Evolutionary conservation across 1,140 invertebrate species (phyloP), one percentile per base, ranked within the genome.

Genomic region (Hormaphis cornu): DNA sequence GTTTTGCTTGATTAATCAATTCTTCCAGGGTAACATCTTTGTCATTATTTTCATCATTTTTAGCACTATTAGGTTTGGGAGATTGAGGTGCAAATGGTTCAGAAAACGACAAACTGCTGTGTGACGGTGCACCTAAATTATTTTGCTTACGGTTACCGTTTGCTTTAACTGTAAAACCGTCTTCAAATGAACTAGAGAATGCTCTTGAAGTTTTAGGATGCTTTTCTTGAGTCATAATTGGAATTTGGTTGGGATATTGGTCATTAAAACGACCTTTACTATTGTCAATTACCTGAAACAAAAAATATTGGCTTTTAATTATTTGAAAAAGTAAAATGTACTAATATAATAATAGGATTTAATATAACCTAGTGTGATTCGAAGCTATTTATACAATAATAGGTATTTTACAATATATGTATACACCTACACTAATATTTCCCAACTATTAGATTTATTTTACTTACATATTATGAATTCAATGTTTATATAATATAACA

Each of bases 1-100:
- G 77, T 72, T 81, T 76, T 16, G 82, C 81, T 73, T 81, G 80
- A n/a, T 75, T 76, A 37, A 82, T 78, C 18, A 81, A 50, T 16
- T 42, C 50, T 18, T 66, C 61, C 20, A 66, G 48, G 24, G 30
- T 35, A 14, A 48, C 33, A 33, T 66, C 61, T 22, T 42, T 66
- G 3, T 28, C 61, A 50, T 50, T 37, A 9, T 20, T 16, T 20
- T 66, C 61, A 48, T 10, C 33, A 33, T 63, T 63, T 50, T 50
- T 35, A 2, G 61, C 44, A 16, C 44, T 66, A 58, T 33, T 58
- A 24, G 33, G 44, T 2, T 28, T 66, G 14, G 61, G 44, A 16
- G 61, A 66, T 30, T 35, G 59, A 48, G 59, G 40, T 2, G 12
- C 26, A 16, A 20, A 48, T 1, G 61, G 44, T n/a, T 66, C 61